Base-by-base conservation (phyloP, 2,797 vertebrate genomes). In the Falco novaeseelandiae region DNA sequence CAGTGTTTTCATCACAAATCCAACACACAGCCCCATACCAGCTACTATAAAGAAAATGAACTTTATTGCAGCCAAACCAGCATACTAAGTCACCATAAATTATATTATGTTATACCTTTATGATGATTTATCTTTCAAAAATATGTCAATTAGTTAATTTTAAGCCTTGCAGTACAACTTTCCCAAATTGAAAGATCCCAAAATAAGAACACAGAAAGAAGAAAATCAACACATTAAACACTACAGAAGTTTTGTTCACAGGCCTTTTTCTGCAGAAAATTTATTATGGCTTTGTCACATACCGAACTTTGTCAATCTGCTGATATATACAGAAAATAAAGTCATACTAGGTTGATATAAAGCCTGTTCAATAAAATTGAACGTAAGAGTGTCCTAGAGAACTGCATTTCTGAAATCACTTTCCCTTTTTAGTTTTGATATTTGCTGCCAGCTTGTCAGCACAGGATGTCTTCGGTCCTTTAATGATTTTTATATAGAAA, bases 401-500 rank as follows among this genome's bases (percentile, higher is more conserved):
- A 36, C 14, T 42, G 11, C 55, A 78, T 82, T 96, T 93, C 71
- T 62, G 83, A 96, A 91, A 91, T 86, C 26, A 67, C 14, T 95
- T 80, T 90, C 87, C 30, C 29, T 42, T 90, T 93, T 93, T 90
- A 74, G 54, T 34, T 66, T 63, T 95, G 57, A 62, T 93, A 86
- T 80, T 78, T 95, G 22, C 32, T 86, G 19, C 25, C 93, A 92
- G 29, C 29, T 92, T 95, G 66, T 94, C 49, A 96, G 30, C 36
- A 40, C 70, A 88, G 85, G 89, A 95, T 83, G 69, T 32, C 42
- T 94, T 93, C 87, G 7, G 62, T 88, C 16, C 12, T 93, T 46
- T 76, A 91, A 93, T 17, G 72, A 90, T 76, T 93, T 96, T 96
- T 96, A 29, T 55, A 46, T 34, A 82, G 80, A 80, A 62, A 96